Evolutionary conservation across 2,888 invertebrate genomes (phyloP).

Genomic region (Choristoneura rosaceana): DNA sequence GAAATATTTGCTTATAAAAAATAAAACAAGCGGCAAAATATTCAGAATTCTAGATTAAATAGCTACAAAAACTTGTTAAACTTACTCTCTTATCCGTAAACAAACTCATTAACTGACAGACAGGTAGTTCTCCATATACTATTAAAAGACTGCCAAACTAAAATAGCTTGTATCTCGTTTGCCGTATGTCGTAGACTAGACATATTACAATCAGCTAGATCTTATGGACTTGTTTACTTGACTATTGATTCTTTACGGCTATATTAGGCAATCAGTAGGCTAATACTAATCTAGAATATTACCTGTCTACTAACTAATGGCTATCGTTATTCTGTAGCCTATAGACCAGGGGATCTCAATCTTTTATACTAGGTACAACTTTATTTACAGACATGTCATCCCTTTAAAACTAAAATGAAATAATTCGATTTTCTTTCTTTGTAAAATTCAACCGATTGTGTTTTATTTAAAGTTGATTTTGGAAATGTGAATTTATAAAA

Average conservation of each 20-base stretch:
- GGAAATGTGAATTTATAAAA: too few species aligned
- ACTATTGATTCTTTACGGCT: slow-evolving; percentile 15
- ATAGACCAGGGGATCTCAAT: too few species aligned
- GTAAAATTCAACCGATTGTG: too few species aligned
- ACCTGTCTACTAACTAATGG: not conserved
- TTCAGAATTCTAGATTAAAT: too few species aligned
- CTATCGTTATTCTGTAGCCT: not conserved
- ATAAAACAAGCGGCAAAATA: too few species aligned
- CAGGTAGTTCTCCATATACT: not conserved
- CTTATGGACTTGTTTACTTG: slow-evolving; percentile 18
- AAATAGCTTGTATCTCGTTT: not conserved
- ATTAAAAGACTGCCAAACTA: not conserved
- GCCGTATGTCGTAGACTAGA: not conserved
- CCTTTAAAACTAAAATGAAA: too few species aligned
- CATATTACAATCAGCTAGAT: not conserved
- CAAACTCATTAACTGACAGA: not conserved
- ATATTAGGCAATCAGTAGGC: not conserved
- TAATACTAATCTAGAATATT: not conserved
- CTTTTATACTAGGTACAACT: too few species aligned
- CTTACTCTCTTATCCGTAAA: not conserved
- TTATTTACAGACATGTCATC: too few species aligned
- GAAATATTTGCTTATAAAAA: too few species aligned
- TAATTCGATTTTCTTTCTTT: too few species aligned
- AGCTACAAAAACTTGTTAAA: too few species aligned
- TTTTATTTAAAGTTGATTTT: too few species aligned